Conservation (phyloP, 2,797 vertebrate genomes). For the Argya squamiceps region DNA sequence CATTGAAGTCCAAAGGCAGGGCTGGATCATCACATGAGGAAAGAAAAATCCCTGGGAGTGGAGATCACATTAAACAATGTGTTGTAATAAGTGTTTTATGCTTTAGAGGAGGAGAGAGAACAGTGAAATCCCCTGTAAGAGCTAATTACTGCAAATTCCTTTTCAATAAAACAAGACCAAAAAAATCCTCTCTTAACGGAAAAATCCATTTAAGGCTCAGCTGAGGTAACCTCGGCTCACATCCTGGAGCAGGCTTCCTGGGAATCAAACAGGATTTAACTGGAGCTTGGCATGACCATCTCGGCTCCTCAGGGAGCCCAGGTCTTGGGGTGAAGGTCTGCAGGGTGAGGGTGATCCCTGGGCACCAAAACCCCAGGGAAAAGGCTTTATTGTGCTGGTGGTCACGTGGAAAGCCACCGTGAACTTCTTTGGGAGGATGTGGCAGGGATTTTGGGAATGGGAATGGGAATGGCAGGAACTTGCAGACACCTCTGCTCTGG, state of each 20-base stretch:
- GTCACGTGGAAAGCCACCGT: rapidly evolving
- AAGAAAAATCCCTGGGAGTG: conserved; percentile 32
- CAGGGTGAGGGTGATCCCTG: not conserved
- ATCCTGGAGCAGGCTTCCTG: not conserved
- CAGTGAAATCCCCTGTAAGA: conserved; percentile 65
- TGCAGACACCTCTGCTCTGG: not conserved
- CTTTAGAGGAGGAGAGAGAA: conserved; percentile 67
- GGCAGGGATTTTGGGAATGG: not conserved
- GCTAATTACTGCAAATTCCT: conserved; percentile 71
- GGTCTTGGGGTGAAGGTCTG: not conserved
- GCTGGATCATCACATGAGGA: not conserved
- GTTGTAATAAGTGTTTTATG: conserved; percentile 60
- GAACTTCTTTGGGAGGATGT: not conserved
- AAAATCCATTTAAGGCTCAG: conserved; percentile 53
- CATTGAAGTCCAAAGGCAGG: not conserved
- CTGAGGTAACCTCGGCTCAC: not conserved
- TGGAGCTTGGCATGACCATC: not conserved
- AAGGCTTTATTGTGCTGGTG: not conserved
- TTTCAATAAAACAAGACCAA: conserved; percentile 61
- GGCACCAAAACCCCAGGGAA: not conserved
- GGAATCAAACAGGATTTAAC: not conserved
- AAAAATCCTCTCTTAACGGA: conserved; percentile 59
- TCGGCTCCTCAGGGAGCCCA: not conserved
- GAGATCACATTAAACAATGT: not conserved
- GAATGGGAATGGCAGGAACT: not conserved